Base-by-base conservation (phyloP, 2,797 vertebrate species). In the Lateolabrax maculatus region DNA sequence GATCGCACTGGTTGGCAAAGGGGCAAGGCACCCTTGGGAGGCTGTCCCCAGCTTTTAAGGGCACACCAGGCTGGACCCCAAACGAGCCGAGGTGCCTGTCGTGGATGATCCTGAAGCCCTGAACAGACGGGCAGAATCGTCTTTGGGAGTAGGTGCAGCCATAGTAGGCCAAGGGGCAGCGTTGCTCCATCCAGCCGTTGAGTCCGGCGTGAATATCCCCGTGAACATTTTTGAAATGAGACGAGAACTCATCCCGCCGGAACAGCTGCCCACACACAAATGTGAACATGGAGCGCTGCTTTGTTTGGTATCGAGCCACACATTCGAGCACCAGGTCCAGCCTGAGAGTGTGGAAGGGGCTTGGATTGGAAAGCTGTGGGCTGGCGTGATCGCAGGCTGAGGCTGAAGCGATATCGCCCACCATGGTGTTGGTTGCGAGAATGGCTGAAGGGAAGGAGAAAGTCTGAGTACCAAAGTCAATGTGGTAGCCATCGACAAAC, bases 211-310 rank as follows among this genome's bases (percentile, higher is more conserved):
- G 98, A 92, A 99, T 99, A 83, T 99, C 98, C 62, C 98, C 98
- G 68, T 99, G 98, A n/a, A 99, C 98, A 1, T 99, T 99, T 92
- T 99, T 99, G 95, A 99, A 99, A 94, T 99, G 98, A 0, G 98
- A 99, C 0, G 97, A 97, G 93, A 99, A 99, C 90, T 99, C 98
- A 37, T 98, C 98, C 83, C 98, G 95, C 76, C 98, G 96, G 88
- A 99, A 99, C 87, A 99, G 91, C 88, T 99, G 98, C 79, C 98
- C 98, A 41, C 98, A 99, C 80, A 99, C 98, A 89, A 99, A 99
- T 27, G 98, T 99, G 96, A 99, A 99, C 98, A 99, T 99, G 84
- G 98, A 99, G 88, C 98, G 98, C 76, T 99, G 98, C 93, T 99
- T 99, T 69, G 98, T 98, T 90, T 99, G 98, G 95, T 99, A 99